Evolutionary conservation across 2,888 invertebrate species (phyloP).

Genomic region (Stictocephala bisonia): DNA sequence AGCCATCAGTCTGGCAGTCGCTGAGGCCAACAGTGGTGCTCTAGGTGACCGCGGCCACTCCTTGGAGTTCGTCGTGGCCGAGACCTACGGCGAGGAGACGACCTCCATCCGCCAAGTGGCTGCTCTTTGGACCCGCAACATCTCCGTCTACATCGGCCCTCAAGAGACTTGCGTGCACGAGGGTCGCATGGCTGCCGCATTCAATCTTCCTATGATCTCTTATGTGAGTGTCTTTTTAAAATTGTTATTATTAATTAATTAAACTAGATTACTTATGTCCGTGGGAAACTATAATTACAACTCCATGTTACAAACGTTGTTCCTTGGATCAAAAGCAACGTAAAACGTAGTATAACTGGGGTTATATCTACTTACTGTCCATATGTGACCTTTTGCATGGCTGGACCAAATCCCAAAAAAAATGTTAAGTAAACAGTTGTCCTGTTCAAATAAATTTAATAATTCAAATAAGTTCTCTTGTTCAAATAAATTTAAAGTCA

Average conservation of each 20-base stretch:
- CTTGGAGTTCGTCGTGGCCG: constrained; percentile 79
- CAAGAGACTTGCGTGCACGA: constrained; percentile 94
- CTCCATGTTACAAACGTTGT: too few relatives aligned
- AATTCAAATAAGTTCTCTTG: too few relatives aligned
- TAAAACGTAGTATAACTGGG: too few relatives aligned
- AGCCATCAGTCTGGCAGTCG: constrained; percentile 87
- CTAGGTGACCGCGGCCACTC: constrained; percentile 51
- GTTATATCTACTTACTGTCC: too few relatives aligned
- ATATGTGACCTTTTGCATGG: too few relatives aligned
- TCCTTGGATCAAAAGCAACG: too few relatives aligned
- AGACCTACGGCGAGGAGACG: constrained; percentile 91
- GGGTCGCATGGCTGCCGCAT: constrained; percentile 92
- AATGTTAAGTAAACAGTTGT: too few relatives aligned
- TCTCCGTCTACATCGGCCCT: constrained; percentile 90
- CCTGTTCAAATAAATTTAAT: too few relatives aligned
- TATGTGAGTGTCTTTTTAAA: constrained; percentile 83
- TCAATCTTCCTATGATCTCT: constrained; percentile 95
- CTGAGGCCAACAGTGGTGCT: constrained; percentile 71
- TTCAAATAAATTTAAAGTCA: too few relatives aligned
- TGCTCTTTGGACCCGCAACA: constrained; percentile 82
- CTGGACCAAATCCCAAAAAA: too few relatives aligned
- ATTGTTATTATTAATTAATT: not conserved
- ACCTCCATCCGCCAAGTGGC: constrained; percentile 89
- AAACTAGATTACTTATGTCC: too few relatives aligned
- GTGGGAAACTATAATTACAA: too few relatives aligned